phyloP scores from a whole-genome alignment of 2,113 vertebrate genomes.

The Mugil cephalus region DNA sequence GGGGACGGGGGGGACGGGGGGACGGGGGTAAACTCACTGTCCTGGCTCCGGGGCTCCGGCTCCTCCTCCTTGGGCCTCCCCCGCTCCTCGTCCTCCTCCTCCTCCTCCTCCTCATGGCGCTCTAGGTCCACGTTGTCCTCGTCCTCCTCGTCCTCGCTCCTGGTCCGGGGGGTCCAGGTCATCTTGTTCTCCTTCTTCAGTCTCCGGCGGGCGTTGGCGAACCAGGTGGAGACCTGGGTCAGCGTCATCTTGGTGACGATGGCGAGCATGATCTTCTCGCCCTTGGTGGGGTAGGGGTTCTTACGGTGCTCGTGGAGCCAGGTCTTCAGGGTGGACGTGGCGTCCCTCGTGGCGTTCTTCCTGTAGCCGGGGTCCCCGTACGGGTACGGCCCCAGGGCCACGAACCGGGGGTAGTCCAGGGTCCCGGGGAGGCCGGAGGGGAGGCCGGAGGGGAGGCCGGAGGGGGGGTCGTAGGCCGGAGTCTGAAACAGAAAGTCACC shows the following conservation, averaged over 20 bases:
- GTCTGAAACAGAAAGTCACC: conserved; percentile 74
- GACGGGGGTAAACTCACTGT: too few relatives aligned
- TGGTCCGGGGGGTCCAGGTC: conserved; percentile 90
- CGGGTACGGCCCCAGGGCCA: conserved; percentile 88
- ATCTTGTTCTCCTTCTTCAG: conserved; percentile 95
- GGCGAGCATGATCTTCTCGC: conserved; percentile 98
- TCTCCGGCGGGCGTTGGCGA: conserved; percentile 91
- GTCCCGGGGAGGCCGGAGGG: conserved; percentile 89
- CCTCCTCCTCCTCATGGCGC: too few relatives aligned
- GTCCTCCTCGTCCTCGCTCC: conserved; percentile 93
- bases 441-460: too few relatives aligned
- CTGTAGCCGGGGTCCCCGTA: conserved; percentile 91
- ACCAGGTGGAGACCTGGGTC: conserved; percentile 97
- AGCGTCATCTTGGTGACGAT: conserved; percentile 99
- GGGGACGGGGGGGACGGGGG: too few relatives aligned
- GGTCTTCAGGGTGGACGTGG: conserved; percentile 91
- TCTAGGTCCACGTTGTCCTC: conserved; percentile 92
- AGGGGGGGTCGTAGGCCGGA: conserved; percentile 89
- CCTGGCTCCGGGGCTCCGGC: conserved; percentile 72
- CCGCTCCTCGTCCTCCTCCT: conserved; percentile 86
- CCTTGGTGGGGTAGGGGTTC: conserved; percentile 97
- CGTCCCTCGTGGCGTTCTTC: conserved; percentile 93
- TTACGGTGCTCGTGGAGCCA: conserved; percentile 94
- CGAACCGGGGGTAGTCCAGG: conserved; percentile 91
- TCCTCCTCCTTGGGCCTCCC: conserved; percentile 81